A percentile compares a stretch with the other conserved stretches of the same genome.
Evolutionary conservation across 2,113 vertebrate genomes (phyloP).

Genomic region (Hippocampus comes): DNA sequence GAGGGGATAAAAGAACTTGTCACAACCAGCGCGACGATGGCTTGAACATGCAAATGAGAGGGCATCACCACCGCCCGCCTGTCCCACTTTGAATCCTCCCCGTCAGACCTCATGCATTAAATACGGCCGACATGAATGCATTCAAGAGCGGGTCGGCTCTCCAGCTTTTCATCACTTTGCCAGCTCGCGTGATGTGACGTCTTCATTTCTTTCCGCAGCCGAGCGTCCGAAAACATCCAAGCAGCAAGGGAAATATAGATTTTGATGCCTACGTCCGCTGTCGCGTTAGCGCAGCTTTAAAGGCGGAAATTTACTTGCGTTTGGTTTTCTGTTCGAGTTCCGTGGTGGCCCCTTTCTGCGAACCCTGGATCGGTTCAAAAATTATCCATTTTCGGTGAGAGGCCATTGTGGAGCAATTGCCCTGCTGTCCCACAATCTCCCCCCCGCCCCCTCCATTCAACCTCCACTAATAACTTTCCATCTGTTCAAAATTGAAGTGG

Average conservation of each 20-base stretch:
- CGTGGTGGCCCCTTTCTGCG: neutral
- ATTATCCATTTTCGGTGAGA: constrained; percentile 29
- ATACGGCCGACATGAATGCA: constrained; percentile 41
- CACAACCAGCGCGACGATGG: neutral
- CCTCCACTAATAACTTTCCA: constrained; percentile 59
- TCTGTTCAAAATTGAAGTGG: constrained; percentile 51
- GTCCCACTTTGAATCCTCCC: constrained; percentile 15
- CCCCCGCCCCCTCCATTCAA: constrained; percentile 33
- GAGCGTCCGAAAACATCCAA: constrained; percentile 28
- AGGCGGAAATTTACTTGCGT: neutral
- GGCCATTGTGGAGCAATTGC: constrained; percentile 32
- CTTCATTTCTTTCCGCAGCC: constrained; percentile 37
- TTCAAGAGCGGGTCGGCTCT: constrained; percentile 52
- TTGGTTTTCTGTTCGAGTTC: neutral
- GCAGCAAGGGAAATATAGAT: constrained; percentile 10
- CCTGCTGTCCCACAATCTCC: constrained; percentile 27
- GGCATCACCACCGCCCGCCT: neutral
- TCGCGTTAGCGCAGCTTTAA: neutral
- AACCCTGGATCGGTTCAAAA: neutral
- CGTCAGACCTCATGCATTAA: constrained; percentile 50
- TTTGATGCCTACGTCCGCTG: neutral
- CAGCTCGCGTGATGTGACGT: constrained; percentile 35
- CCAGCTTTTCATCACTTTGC: constrained; percentile 41
- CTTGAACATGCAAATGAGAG: constrained; percentile 3
- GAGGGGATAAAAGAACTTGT: neutral